Evolutionary conservation across 2,113 vertebrate species (phyloP), one percentile per base, ranked within the genome.

Genomic region (Isichthys henryi): DNA sequence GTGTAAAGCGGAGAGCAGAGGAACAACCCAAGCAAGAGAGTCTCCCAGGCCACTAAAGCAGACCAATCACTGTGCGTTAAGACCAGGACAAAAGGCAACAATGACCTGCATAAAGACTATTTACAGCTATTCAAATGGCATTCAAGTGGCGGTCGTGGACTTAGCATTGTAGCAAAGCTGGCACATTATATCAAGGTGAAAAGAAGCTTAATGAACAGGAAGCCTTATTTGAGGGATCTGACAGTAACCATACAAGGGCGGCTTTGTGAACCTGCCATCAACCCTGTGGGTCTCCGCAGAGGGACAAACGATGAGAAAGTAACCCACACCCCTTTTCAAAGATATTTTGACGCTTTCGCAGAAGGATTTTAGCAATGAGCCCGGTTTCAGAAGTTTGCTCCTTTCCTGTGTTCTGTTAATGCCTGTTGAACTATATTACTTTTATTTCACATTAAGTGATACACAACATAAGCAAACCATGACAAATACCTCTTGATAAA

Each of bases 31-130:
- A 27, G 85, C 85, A 46, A 35, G 6, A 52, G 98, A 97, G 97
- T 97, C 95, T 96, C 96, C 97, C 95, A 94, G 93, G 95, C 97
- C 96, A 97, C 97, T 97, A 94, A 98, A 97, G 97, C 96, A 95
- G 97, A 96, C 97, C 98, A 98, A 98, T 98, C 97, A 97, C 97
- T 97, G 97, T 96, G 97, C 97, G 97, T 98, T 98, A 95, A 97
- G 97, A 97, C 96, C 95, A 96, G 96, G 96, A 99, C 98, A 99
- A 99, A 97, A 96, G 97, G 95, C 97, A 96, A 99, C 98, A 99
- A 99, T 99, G 96, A 97, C 97, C 96, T 98, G 98, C 98, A 99
- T 99, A 99, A 99, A 99, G 98, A 99, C 97, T 97, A 97, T 99
- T 99, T 98, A 99, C 97, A 97, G 97, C 97, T 96, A 98, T 99